A percentile compares a stretch with the other conserved stretches of the same genome.
Conservation (phyloP, 2,113 vertebrate genomes). For the Sinosuthora webbiana region DNA sequence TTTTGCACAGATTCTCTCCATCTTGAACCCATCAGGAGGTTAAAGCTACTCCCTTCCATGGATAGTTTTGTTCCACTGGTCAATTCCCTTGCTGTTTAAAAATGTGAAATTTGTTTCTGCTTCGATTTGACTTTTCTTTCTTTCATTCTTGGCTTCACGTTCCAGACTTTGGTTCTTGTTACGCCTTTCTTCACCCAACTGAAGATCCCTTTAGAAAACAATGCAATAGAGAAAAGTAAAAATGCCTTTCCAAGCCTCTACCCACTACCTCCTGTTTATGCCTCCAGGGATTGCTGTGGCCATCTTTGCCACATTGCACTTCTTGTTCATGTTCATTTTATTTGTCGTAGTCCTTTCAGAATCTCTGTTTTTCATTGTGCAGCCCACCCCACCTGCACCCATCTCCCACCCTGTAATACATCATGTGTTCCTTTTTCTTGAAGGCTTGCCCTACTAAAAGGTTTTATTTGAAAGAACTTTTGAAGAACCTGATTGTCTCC, state of each 20-base stretch:
- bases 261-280: not conserved
- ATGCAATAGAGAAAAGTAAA: conserved; percentile 11
- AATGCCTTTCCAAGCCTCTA: not conserved
- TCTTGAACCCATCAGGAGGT: conserved; percentile 11
- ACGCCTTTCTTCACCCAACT: conserved; percentile 13
- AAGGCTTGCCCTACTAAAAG: not conserved
- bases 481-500: not conserved
- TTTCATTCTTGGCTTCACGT: conserved; percentile 9
- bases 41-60: not conserved
- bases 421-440: not conserved
- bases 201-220: conserved; percentile 27
- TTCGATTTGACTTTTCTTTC: not conserved
- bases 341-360: not conserved
- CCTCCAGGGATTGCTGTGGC: not conserved
- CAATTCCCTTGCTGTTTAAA: conserved; percentile 8
- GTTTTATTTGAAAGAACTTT: not conserved
- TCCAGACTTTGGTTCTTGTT: conserved; percentile 37
- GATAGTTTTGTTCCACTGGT: conserved; percentile 15
- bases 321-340: not conserved
- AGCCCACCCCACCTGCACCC: not conserved
- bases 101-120: conserved; percentile 5
- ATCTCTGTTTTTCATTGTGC: not conserved
- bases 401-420: not conserved
- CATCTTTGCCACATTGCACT: not conserved
- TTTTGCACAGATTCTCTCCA: not conserved